A percentile compares a stretch with the other conserved stretches of the same genome.
Evolutionary conservation across 1,140 invertebrate species (phyloP).

Genomic region (Pogonomyrmex californicus): DNA sequence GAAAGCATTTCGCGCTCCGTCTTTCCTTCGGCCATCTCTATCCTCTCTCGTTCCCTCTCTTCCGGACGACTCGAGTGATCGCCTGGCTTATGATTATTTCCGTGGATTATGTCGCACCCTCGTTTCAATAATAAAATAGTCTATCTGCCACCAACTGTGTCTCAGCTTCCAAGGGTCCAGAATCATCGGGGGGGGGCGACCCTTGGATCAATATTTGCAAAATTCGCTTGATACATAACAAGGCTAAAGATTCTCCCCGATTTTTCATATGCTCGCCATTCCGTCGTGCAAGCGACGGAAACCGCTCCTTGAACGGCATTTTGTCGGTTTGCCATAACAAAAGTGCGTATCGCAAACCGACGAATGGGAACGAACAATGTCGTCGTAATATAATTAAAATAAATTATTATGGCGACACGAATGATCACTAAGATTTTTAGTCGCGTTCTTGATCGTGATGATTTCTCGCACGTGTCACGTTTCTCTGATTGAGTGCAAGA

Average conservation of each 20-base stretch:
- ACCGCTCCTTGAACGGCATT: not conserved
- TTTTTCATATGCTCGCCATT: not conserved
- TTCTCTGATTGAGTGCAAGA: not conserved
- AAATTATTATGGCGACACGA: not conserved
- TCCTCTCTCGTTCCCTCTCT: not conserved
- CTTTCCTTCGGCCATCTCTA: not conserved
- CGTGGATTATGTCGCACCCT: constrained; percentile 42
- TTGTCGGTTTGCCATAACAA: not conserved
- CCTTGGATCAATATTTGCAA: not conserved
- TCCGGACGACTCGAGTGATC: constrained; percentile 3
- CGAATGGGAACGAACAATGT: not conserved
- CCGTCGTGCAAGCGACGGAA: not conserved
- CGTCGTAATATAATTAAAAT: constrained; percentile 15
- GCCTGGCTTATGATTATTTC: constrained; percentile 17
- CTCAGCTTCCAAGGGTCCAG: not conserved
- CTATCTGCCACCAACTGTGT: not conserved
- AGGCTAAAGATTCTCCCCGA: too few relatives aligned
- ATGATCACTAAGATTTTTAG: not conserved
- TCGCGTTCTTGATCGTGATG: not conserved
- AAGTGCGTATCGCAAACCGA: not conserved
- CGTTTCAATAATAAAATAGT: constrained; percentile 9
- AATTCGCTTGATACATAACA: not conserved
- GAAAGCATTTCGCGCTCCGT: constrained; percentile 51
- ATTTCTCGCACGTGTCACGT: not conserved
- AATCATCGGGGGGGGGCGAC: not conserved